Conservation (phyloP, 1,140 invertebrate genomes). For the Papilio polytes region DNA sequence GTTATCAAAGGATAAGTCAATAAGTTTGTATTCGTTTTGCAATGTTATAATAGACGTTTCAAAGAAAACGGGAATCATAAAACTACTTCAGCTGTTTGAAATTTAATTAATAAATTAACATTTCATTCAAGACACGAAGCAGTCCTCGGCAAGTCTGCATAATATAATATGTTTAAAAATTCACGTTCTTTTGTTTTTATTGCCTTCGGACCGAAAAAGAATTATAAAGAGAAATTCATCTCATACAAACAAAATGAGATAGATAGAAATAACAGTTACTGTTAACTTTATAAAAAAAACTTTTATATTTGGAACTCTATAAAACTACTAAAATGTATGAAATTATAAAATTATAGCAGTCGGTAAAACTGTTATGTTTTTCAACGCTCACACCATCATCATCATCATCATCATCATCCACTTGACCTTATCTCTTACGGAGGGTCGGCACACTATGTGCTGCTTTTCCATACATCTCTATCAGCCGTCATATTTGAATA, state of each 20-base stretch:
- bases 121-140: slow-evolving; percentile 2
- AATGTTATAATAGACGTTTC: neutral
- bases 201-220: neutral
- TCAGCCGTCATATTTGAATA: no score
- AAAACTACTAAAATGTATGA: no score
- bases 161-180: neutral
- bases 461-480: no score
- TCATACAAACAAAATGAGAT: neutral
- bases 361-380: no score
- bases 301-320: neutral
- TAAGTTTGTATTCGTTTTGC: neutral
- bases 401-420: no score
- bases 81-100: slow-evolving; percentile 9
- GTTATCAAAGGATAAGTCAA: neutral
- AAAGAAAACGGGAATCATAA: neutral
- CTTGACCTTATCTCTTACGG: no score
- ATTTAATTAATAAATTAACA: slow-evolving; percentile 26
- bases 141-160: neutral
- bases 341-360: no score
- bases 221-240: neutral
- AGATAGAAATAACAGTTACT: neutral
- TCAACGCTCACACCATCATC: no score
- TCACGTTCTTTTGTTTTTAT: neutral
- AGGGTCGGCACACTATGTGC: no score
- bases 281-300: neutral